Percentiles rank a stretch among this genome's conserved stretches.
Conservation (phyloP, 2,113 vertebrate species). For the Meriones unguiculatus region DNA sequence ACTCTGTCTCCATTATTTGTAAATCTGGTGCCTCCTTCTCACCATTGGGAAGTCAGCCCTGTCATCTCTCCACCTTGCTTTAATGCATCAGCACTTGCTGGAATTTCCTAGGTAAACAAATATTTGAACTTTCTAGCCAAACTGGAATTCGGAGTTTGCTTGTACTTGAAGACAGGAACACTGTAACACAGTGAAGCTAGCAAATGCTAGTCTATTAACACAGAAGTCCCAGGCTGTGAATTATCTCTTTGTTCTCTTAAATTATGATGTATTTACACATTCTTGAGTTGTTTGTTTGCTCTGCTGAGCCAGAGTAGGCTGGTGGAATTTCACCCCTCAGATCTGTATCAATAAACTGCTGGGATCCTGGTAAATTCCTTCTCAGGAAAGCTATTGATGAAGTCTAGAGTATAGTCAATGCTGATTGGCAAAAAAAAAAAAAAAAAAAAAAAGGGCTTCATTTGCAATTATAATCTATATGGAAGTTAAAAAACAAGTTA, state of each 20-base stretch:
- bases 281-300: not conserved
- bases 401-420: not conserved
- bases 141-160: conserved; percentile 1
- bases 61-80: conserved; percentile 2
- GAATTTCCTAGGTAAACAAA: conserved; percentile 26
- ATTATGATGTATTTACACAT: not conserved
- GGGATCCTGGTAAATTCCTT: not conserved
- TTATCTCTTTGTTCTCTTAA: conserved; percentile 59
- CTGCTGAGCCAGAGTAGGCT: not conserved
- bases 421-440: conserved; percentile 14
- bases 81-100: conserved; percentile 12
- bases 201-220: not conserved
- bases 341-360: not conserved
- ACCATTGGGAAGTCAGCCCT: conserved; percentile 41
- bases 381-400: not conserved
- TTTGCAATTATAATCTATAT: conserved; percentile 39
- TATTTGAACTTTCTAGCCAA: conserved; percentile 30
- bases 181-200: conserved; percentile 14
- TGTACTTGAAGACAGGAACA: not conserved
- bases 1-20: conserved; percentile 47
- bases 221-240: conserved; percentile 6
- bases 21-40: not conserved
- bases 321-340: not conserved
- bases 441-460: conserved; percentile 29
- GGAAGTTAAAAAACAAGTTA: conserved; percentile 48